Conservation (phyloP, 64 coral and sea anemone genomes). For the Pachyseris speciosa region DNA sequence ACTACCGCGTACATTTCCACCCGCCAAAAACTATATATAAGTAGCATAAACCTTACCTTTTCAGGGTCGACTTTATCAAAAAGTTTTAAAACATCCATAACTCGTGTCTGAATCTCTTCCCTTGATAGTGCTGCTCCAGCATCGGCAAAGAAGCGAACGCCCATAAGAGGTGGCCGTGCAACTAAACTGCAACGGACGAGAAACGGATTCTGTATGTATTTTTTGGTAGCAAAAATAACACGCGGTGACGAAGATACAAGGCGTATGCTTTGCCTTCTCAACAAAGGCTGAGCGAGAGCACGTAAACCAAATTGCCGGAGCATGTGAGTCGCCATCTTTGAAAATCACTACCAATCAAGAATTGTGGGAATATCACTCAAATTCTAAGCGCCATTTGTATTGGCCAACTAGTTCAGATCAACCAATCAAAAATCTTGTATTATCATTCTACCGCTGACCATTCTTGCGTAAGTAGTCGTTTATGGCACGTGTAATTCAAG, state of each 20-base stretch:
- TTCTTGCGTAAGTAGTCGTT: background rate
- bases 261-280: conserved; percentile 69
- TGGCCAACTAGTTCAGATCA: background rate
- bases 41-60: conserved; percentile 59
- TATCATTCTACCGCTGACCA: background rate
- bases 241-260: conserved; percentile 74
- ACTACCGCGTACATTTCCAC: too few species aligned
- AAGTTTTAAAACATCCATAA: conserved; percentile 92
- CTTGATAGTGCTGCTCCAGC: conserved; percentile 65
- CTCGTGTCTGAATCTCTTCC: conserved; percentile 86
- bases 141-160: conserved; percentile 69
- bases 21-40: too few species aligned
- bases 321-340: conserved; percentile 99
- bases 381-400: background rate
- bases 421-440: background rate
- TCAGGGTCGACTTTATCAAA: conserved; percentile 99
- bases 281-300: conserved; percentile 34
- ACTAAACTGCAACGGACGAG: conserved; percentile 29
- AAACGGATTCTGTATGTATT: conserved; percentile 74
- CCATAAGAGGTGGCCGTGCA: conserved; percentile 15
- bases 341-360: background rate
- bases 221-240: conserved; percentile 70
- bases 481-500: conserved; percentile 13
- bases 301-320: conserved; percentile 45
- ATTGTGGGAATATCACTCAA: conserved; percentile 32